Conservation (phyloP, 2,113 vertebrate species). For the Petroica traversi region DNA sequence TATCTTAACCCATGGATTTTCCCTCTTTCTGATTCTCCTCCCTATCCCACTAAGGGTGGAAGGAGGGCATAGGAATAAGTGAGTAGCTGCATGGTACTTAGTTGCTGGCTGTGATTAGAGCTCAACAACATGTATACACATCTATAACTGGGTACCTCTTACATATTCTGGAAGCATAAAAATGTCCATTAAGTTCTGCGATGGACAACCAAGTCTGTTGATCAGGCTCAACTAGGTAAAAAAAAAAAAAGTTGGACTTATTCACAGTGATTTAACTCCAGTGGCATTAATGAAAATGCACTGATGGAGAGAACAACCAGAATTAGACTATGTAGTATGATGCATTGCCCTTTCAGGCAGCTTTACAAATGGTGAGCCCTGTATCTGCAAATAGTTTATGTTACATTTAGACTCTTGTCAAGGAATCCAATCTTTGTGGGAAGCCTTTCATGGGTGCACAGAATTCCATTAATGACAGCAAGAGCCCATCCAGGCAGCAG, state of each 20-base stretch:
- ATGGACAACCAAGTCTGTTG: background rate
- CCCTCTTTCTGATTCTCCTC: background rate
- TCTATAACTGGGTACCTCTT: background rate
- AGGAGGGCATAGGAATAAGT: background rate
- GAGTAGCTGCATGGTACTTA: background rate
- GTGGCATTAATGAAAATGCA: background rate
- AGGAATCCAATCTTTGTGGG: fast-evolving
- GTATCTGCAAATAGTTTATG: background rate
- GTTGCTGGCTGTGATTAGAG: background rate
- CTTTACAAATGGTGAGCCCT: background rate
- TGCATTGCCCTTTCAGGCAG: background rate
- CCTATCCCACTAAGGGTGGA: background rate
- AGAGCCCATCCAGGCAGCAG: background rate
- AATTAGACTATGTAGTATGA: background rate
- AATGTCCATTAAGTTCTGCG: background rate
- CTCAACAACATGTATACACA: background rate
- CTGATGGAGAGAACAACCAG: background rate
- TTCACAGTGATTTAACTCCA: background rate
- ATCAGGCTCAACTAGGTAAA: background rate
- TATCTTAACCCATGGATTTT: background rate
- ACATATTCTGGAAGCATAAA: background rate
- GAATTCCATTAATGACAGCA: background rate
- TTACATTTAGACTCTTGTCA: background rate
- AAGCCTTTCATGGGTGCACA: background rate
- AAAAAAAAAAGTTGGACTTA: background rate